phyloP scores from a whole-genome alignment of 2,113 vertebrate species.

The Spea bombifrons region DNA sequence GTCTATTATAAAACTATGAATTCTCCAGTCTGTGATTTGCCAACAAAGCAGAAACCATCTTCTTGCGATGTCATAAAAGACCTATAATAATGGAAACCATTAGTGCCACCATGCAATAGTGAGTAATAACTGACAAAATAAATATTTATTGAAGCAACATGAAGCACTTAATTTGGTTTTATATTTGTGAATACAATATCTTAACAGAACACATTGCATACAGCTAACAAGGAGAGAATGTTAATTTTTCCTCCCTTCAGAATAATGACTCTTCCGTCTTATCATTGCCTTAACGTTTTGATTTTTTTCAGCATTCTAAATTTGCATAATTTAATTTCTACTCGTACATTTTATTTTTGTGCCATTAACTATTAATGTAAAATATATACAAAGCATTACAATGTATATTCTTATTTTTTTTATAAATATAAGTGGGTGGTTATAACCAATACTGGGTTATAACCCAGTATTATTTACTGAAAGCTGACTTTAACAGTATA shows the following conservation, averaged over 20 bases:
- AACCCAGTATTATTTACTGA: not conserved
- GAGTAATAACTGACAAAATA: not conserved
- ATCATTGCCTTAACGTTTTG: not conserved
- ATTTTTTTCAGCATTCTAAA: not conserved
- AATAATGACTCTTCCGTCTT: not conserved
- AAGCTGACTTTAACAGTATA: constrained; percentile 27
- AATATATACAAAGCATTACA: not conserved
- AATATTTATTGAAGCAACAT: not conserved
- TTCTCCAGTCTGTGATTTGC: too few species aligned
- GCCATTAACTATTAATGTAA: not conserved
- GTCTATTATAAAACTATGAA: too few species aligned
- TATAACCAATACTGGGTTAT: too few species aligned
- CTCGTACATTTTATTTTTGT: not conserved
- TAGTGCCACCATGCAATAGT: not conserved
- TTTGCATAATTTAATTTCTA: not conserved
- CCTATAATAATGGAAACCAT: not conserved
- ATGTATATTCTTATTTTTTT: not conserved
- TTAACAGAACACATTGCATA: too few species aligned
- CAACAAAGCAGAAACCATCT: not conserved
- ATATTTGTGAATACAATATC: not conserved
- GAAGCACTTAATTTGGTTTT: not conserved
- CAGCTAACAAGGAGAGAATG: not conserved
- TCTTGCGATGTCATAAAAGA: not conserved
- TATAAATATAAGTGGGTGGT: constrained; percentile 17
- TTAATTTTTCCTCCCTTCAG: not conserved